Base-by-base conservation (phyloP, 1,140 invertebrate species). In the Leptinotarsa texana region DNA sequence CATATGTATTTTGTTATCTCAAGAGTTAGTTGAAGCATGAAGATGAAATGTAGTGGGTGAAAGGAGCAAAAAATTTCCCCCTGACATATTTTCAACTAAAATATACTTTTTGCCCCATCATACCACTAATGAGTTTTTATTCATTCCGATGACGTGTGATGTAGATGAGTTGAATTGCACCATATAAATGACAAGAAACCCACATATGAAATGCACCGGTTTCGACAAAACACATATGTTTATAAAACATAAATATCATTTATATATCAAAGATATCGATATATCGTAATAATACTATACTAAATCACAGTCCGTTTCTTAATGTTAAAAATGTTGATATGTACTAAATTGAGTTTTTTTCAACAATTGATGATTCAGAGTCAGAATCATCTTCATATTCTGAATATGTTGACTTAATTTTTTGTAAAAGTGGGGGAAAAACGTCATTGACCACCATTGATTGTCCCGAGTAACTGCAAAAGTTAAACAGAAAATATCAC, bases 381-480 rank as follows among this genome's bases (percentile, higher is more conserved):
- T 80, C 78, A 6, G 76, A 76, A 71, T 78, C 77, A 76, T 74
- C 65, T 47, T 74, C 75, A 68, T 72, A 66, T 63, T 79, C 74
- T 21, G 17, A 21, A 65, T 47, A 22, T 51, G 51, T 73, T 61
- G 74, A 49, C 49, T 63, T 62, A 80, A 82, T 77, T 80, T 82
- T 82, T 70, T 80, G 63, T 74, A 76, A 87, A 85, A 92, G 85
- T 85, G 90, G 90, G 84, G 94, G 94, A 89, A 96, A 96, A 86
- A 95, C 92, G 86, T 95, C 94, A 92, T 95, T 93, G 88, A 95
- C 93, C 87, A 94, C 93, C 89, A 92, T 89, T 89, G 93, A 94
- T 89, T 95, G 94, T 90, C 93, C 93, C 88, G 92, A 89, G 90
- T 96, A 96, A 90, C 94, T 95, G 93, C 83, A 92, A 92, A 87